Conservation (phyloP, 2,797 vertebrate species). For the Pagetopsis macropterus region DNA sequence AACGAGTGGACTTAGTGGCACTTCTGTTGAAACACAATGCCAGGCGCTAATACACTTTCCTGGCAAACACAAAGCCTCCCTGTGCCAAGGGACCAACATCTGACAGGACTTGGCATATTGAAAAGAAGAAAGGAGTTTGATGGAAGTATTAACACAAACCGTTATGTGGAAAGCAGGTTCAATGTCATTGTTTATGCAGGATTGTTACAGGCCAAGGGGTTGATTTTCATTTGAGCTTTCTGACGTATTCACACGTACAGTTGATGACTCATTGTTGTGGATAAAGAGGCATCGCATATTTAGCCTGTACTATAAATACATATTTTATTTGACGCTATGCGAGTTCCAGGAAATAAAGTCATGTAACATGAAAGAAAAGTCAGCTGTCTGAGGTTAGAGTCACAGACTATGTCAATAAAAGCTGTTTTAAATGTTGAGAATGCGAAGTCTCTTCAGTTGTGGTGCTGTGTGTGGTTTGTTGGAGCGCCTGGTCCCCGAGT, state of each 20-base stretch:
- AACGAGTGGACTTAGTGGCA: constrained; percentile 51
- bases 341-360: constrained; percentile 43
- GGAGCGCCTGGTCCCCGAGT: constrained; percentile 48
- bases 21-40: constrained; percentile 52
- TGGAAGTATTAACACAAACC: constrained; percentile 30
- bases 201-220: constrained; percentile 11
- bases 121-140: constrained; percentile 26
- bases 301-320: constrained; percentile 17
- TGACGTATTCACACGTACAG: neutral
- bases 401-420: constrained; percentile 51
- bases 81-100: constrained; percentile 54
- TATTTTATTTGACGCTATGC: constrained; percentile 24
- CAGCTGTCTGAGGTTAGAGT: constrained; percentile 34
- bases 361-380: constrained; percentile 35
- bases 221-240: neutral
- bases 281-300: constrained; percentile 16
- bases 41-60: constrained; percentile 64
- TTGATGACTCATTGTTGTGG: neutral
- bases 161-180: constrained; percentile 32
- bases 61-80: constrained; percentile 53
- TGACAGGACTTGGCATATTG: constrained; percentile 32
- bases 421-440: constrained; percentile 52
- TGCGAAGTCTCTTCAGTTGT: constrained; percentile 53
- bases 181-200: constrained; percentile 23
- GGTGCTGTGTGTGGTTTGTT: constrained; percentile 56